Base-by-base conservation (phyloP, 2,113 vertebrate genomes). In the Uria aalge region DNA sequence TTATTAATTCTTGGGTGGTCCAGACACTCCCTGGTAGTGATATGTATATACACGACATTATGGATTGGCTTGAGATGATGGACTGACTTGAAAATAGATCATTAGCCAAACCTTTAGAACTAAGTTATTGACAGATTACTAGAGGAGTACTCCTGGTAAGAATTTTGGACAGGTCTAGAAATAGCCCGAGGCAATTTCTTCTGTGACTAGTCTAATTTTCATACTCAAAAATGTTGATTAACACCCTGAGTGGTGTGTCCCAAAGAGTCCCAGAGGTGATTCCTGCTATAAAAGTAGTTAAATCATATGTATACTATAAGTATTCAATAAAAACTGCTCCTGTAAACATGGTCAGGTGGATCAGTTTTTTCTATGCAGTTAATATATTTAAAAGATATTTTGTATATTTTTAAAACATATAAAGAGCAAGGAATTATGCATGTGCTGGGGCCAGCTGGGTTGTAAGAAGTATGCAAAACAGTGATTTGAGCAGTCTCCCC, bases 91-190 rank as follows among this genome's bases (percentile, higher is more conserved):
- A 91, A 91, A 77, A 40, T 26, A 81, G 68, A 43, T 53, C 20
- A 45, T 62, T 75, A 82, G 32, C 11, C 68, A 29, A 56, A 45
- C 17, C 4, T 43, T 66, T 74, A 66, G 13, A 81, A 84, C 50
- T 71, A 63, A 85, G 6, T 73, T 63, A 78, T 40, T 29, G 4
- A 72, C 24, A 48, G 23, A 69, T 85, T 66, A 57, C 8, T 41
- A 55, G 5, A 57, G 18, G 11, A 63, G 11, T 24, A 57, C 8
- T 67, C 4, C 18, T 72, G 4, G 8, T 71, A 62, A 77, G 56
- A 92, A 78, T 82, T 92, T 82, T 90, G 69, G 41, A 29, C 24
- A 55, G 12, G 17, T 81, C 11, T 64, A 81, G 62, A 85, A 67
- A 87, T 50, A 77, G 3, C 3, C 24, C 1, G 1, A 66, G 9